A percentile compares a stretch with the other conserved stretches of the same genome.
Conservation (phyloP, 2,113 vertebrate species). For the Clarias magur region DNA sequence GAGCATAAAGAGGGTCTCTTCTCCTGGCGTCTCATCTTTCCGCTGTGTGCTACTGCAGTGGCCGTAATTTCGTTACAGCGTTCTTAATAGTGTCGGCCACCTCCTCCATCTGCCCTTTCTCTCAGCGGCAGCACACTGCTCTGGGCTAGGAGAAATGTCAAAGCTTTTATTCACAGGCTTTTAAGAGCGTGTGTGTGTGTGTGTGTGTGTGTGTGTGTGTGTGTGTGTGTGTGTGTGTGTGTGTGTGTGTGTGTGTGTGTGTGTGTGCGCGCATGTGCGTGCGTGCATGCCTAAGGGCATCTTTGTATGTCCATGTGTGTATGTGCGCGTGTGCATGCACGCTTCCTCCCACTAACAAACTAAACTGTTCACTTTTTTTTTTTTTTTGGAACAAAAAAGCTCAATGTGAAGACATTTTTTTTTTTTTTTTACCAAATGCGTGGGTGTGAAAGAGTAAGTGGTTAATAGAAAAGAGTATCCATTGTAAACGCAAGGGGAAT, state of each 20-base stretch:
- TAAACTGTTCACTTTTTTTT: background rate
- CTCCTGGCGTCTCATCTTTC: slow-evolving; percentile 1
- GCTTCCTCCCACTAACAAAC: slow-evolving; percentile 26
- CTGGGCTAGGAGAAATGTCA: slow-evolving; percentile 67
- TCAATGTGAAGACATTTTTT: slow-evolving; percentile 10
- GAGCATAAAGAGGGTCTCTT: background rate
- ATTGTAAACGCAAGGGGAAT: background rate
- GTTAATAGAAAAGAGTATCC: slow-evolving; percentile 5
- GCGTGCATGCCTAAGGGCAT: no score
- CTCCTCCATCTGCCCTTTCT: slow-evolving; percentile 53
- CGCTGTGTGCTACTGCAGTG: slow-evolving; percentile 60
- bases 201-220: slow-evolving; percentile 37
- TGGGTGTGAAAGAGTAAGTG: background rate
- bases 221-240: background rate
- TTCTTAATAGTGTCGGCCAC: slow-evolving; percentile 67
- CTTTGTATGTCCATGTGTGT: slow-evolving; percentile 45
- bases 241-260: slow-evolving; percentile 31
- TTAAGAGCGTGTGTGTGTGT: slow-evolving; percentile 64
- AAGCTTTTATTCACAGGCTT: slow-evolving; percentile 74
- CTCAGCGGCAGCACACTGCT: slow-evolving; percentile 41
- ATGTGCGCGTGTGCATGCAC: background rate
- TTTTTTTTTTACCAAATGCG: background rate
- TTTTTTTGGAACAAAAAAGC: slow-evolving; percentile 1
- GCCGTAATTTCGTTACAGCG: slow-evolving; percentile 70
- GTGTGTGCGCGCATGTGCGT: slow-evolving; percentile 40